Evolutionary conservation across 2,888 invertebrate genomes (phyloP).

Genomic region (Pammene fasciana): DNA sequence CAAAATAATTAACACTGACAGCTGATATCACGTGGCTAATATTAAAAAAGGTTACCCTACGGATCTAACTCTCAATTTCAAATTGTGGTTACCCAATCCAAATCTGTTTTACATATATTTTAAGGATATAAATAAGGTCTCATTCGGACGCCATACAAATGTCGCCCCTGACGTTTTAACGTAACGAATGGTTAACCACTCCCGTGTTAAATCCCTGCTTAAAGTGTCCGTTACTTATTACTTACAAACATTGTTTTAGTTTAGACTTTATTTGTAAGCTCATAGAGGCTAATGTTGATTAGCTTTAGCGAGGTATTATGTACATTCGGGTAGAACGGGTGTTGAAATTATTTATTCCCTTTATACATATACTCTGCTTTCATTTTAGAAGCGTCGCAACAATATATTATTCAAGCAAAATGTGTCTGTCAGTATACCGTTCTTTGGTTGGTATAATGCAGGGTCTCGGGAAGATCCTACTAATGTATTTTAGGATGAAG

Average conservation of each 20-base stretch:
- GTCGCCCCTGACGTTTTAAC: constrained; percentile 48
- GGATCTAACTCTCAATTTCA: background rate
- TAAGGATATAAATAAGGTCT: constrained; percentile 43
- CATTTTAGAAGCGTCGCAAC: constrained; percentile 27
- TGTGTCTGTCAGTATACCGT: constrained; percentile 13
- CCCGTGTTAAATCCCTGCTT: constrained; percentile 55
- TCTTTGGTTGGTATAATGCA: constrained; percentile 7
- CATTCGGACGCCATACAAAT: constrained; percentile 53
- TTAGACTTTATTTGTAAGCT: background rate
- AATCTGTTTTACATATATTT: constrained; percentile 33
- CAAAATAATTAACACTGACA: too few species aligned
- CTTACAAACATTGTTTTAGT: background rate
- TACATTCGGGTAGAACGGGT: constrained; percentile 35
- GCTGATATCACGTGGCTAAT: too few species aligned
- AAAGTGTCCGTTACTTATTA: constrained; percentile 50
- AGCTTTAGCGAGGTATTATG: background rate
- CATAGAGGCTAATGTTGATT: constrained; percentile 4
- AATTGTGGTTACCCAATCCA: constrained; percentile 4
- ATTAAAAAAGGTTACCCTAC: background rate
- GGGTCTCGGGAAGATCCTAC: background rate
- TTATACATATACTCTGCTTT: constrained; percentile 21
- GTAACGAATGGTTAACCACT: constrained; percentile 66
- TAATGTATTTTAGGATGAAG: constrained; percentile 2
- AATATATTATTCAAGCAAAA: constrained; percentile 37
- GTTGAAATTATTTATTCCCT: constrained; percentile 39